Evolutionary conservation across 2,888 invertebrate genomes (phyloP).

Genomic region (Lutraria lutraria): DNA sequence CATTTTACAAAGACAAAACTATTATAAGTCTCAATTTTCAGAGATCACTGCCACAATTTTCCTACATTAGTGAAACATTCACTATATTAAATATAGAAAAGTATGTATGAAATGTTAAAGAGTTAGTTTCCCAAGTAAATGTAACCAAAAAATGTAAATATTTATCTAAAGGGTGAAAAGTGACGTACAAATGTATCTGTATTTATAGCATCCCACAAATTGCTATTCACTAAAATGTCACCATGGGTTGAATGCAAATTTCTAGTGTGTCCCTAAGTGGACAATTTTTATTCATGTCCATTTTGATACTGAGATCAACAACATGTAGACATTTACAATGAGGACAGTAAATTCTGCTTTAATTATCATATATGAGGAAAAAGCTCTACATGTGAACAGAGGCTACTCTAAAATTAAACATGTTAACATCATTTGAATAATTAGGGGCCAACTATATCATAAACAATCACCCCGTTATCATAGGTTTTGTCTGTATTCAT

Average conservation of each 20-base stretch:
- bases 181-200: background rate
- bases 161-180: background rate
- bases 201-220: background rate
- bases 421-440: too few relatives aligned
- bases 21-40: background rate
- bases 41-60: background rate
- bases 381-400: too few relatives aligned
- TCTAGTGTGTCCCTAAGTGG: background rate
- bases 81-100: background rate
- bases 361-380: too few relatives aligned
- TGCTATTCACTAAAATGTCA: background rate
- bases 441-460: too few relatives aligned
- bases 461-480: too few relatives aligned
- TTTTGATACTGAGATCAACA: too few relatives aligned
- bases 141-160: background rate
- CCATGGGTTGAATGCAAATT: background rate
- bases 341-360: too few relatives aligned
- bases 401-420: too few relatives aligned
- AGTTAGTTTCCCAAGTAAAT: background rate
- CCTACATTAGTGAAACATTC: background rate
- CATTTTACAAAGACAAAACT: background rate
- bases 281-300: background rate
- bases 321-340: too few relatives aligned
- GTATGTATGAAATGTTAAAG: background rate
- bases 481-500: too few relatives aligned